Evolutionary conservation across 2,113 vertebrate genomes (phyloP).

Genomic region (Albula goreensis): DNA sequence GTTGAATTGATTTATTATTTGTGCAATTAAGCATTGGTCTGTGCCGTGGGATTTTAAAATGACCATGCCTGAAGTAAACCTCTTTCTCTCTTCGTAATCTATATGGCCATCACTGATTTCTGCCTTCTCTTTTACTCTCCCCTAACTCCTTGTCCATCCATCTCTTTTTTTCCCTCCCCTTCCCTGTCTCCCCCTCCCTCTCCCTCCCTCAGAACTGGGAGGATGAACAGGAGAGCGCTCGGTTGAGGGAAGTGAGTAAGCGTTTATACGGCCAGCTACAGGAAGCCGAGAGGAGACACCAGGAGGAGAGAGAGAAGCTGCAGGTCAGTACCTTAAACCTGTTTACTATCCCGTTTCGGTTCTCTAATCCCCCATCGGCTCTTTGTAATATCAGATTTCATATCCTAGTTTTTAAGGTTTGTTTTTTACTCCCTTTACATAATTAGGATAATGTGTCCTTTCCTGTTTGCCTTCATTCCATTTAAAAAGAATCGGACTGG

Average conservation of each 20-base stretch:
- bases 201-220: conserved; percentile 54
- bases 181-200: background rate
- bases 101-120: background rate
- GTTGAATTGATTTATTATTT: too few species aligned
- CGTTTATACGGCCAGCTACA: conserved; percentile 76
- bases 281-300: conserved; percentile 78
- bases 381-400: background rate
- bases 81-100: too few species aligned
- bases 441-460: background rate
- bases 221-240: conserved; percentile 71
- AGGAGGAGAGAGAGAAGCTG: conserved; percentile 75
- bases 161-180: background rate
- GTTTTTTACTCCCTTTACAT: background rate
- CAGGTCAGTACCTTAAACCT: conserved; percentile 66
- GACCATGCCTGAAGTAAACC: background rate
- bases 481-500: background rate
- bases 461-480: background rate
- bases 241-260: conserved; percentile 76
- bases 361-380: background rate
- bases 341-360: background rate
- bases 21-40: too few species aligned
- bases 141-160: conserved; percentile 3
- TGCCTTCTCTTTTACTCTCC: conserved; percentile 30
- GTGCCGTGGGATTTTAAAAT: too few species aligned
- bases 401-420: background rate